These are phyloP conservation scores for Ammodramus savannarum DNA, from an alignment of 2,113 vertebrate genomes.

Conservation along the genomic window DNA sequence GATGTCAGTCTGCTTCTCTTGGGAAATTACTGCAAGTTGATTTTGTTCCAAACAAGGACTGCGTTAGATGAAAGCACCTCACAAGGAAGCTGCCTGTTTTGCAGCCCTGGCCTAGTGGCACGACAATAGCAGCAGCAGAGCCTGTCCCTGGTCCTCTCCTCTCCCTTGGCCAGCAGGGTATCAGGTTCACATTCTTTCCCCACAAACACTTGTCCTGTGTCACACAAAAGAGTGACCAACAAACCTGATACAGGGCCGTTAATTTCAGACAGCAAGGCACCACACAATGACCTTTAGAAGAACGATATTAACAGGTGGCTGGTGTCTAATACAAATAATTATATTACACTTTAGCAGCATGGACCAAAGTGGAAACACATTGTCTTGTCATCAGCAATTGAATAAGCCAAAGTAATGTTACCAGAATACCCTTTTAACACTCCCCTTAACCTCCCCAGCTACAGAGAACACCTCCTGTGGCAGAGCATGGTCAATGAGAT, in stretches of 20 bases:
- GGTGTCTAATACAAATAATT: slow-evolving; percentile 75
- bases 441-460: not conserved
- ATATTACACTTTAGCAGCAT: slow-evolving; percentile 76
- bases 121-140: slow-evolving; percentile 1
- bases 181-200: slow-evolving; percentile 68
- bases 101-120: not conserved
- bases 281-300: slow-evolving; percentile 81
- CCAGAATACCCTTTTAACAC: not conserved
- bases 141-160: not conserved
- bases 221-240: slow-evolving; percentile 68
- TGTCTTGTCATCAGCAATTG: slow-evolving; percentile 84
- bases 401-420: slow-evolving; percentile 18
- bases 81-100: not conserved
- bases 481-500: not conserved
- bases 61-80: not conserved
- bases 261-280: slow-evolving; percentile 74
- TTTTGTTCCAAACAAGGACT: not conserved
- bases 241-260: slow-evolving; percentile 69
- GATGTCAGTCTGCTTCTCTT: not conserved
- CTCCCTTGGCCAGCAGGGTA: not conserved
- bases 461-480: not conserved
- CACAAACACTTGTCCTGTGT: slow-evolving; percentile 68
- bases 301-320: slow-evolving; percentile 90
- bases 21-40: not conserved
- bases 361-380: slow-evolving; percentile 73